phyloP scores from a whole-genome alignment of 2,113 vertebrate genomes.

The Malurus elegans region DNA sequence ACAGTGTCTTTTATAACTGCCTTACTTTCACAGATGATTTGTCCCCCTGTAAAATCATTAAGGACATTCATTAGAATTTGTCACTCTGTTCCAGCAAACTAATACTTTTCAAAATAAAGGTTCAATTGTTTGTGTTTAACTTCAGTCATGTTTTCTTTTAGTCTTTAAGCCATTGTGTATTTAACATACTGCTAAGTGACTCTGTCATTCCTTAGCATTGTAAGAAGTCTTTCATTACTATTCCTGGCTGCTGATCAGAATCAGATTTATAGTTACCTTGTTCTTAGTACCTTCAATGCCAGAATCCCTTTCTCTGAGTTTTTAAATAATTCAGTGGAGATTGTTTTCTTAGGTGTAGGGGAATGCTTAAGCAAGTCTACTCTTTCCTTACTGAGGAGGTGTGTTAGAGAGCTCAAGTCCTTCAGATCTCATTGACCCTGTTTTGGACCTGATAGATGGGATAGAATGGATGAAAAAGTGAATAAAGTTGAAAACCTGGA shows the following conservation, averaged over 20 bases:
- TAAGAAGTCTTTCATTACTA: conserved; percentile 52
- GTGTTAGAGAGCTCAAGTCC: background rate
- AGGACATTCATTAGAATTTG: conserved; percentile 69
- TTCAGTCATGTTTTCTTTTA: conserved; percentile 68
- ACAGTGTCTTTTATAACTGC: conserved; percentile 59
- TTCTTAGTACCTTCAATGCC: background rate
- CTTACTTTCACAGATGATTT: conserved; percentile 72
- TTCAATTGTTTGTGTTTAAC: conserved; percentile 68
- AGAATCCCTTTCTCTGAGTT: background rate
- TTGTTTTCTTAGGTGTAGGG: background rate
- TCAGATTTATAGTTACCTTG: background rate
- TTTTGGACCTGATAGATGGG: background rate
- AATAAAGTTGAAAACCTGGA: background rate
- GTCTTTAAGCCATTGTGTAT: conserved; percentile 51
- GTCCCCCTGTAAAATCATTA: conserved; percentile 72
- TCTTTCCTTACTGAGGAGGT: background rate
- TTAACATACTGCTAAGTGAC: conserved; percentile 48
- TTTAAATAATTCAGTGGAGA: background rate
- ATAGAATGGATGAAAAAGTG: background rate
- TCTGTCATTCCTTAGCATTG: conserved; percentile 5
- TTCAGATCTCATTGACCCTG: background rate
- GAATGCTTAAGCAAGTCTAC: background rate
- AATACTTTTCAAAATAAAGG: conserved; percentile 68
- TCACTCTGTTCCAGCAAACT: conserved; percentile 51
- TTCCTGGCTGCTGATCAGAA: conserved; percentile 24